Conservation (phyloP, 92 coral and sea anemone genomes). For the Heteractis magnifica region DNA sequence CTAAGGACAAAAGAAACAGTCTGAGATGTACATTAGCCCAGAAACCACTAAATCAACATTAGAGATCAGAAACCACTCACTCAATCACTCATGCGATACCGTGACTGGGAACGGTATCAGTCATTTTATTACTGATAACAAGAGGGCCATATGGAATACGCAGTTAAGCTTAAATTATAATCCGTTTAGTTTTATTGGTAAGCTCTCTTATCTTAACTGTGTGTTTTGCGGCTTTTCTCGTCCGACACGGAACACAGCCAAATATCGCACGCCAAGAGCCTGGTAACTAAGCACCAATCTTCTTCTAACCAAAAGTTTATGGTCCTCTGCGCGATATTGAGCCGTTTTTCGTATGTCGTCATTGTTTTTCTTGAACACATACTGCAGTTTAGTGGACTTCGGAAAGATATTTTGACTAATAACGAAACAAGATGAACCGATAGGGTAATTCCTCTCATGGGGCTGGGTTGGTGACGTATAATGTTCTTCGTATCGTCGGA, state of each 20-base stretch:
- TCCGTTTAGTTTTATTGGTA: conserved; percentile 13
- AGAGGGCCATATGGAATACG: conserved; percentile 1
- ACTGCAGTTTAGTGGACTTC: not conserved
- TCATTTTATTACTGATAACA: not conserved
- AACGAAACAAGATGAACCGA: not conserved
- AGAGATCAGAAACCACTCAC: not conserved
- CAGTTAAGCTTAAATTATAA: conserved; percentile 10
- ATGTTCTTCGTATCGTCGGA: not conserved
- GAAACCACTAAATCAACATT: not conserved
- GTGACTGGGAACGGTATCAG: not conserved
- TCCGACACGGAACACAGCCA: conserved; percentile 13
- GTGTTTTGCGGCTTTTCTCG: conserved; percentile 6
- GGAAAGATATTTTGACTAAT: not conserved
- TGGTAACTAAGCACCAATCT: not conserved
- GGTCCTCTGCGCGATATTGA: not conserved
- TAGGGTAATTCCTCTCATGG: not conserved
- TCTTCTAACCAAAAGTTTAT: not conserved
- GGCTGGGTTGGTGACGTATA: not conserved
- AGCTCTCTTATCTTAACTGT: conserved; percentile 27
- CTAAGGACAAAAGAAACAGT: not conserved
- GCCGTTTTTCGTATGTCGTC: not conserved
- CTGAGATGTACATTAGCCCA: not conserved
- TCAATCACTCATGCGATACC: not conserved
- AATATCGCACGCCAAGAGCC: not conserved
- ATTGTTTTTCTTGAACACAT: not conserved